phyloP scores from a whole-genome alignment of 2,113 vertebrate species.

The Reinhardtius hippoglossoides region DNA sequence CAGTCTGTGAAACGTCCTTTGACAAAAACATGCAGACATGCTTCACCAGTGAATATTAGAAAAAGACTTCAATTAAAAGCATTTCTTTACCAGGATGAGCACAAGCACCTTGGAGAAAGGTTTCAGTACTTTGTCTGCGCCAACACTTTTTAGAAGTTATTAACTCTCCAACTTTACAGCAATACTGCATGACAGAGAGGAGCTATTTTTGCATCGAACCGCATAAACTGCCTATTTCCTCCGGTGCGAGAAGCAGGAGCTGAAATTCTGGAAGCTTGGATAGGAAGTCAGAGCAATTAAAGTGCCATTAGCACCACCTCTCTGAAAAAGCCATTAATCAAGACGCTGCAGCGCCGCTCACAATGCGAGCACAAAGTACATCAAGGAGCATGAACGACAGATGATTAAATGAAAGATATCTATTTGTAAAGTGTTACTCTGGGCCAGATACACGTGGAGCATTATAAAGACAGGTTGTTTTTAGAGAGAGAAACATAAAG shows the following conservation, averaged over 20 bases:
- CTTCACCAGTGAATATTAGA: slow-evolving; percentile 5
- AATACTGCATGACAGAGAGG: slow-evolving; percentile 15
- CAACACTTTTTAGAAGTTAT: slow-evolving; percentile 36
- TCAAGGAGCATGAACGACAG: slow-evolving; percentile 58
- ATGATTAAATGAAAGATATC: slow-evolving; percentile 70
- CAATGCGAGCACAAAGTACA: slow-evolving; percentile 62
- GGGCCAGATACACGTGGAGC: slow-evolving; percentile 25
- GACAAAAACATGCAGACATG: not conserved
- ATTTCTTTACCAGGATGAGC: slow-evolving; percentile 23
- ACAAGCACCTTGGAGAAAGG: slow-evolving; percentile 8
- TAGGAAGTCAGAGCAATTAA: slow-evolving; percentile 79
- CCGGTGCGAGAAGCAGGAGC: slow-evolving; percentile 31
- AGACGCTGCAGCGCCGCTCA: slow-evolving; percentile 56
- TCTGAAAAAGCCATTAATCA: slow-evolving; percentile 81
- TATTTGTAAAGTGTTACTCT: slow-evolving; percentile 62
- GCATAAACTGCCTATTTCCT: slow-evolving; percentile 44
- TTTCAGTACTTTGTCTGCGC: slow-evolving; percentile 16
- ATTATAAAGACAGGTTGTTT: slow-evolving; percentile 33
- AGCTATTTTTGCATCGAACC: slow-evolving; percentile 6
- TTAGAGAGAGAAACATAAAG: slow-evolving; percentile 30
- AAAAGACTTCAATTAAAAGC: too few species aligned
- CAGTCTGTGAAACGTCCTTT: slow-evolving; percentile 13
- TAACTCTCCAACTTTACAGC: slow-evolving; percentile 33
- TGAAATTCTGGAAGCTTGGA: slow-evolving; percentile 55
- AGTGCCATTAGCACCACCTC: slow-evolving; percentile 80